Conservation (phyloP, 1,140 invertebrate species). For the Dermatophagoides farinae region DNA sequence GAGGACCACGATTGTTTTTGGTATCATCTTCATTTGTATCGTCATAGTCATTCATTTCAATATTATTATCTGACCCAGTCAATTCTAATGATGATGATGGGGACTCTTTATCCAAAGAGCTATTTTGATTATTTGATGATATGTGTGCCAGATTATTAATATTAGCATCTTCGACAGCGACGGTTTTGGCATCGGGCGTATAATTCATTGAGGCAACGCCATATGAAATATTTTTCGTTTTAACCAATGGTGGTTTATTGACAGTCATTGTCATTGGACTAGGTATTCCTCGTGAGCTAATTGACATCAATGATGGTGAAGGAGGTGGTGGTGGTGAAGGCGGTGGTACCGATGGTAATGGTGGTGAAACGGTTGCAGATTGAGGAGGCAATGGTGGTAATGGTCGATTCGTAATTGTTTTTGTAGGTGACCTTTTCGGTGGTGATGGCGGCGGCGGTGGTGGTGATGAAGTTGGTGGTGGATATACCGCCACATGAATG, state of each 20-base stretch:
- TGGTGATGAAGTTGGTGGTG: not conserved
- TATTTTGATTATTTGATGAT: not conserved
- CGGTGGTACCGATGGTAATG: not conserved
- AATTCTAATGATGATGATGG: not conserved
- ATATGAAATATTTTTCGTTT: slow-evolving; percentile 15
- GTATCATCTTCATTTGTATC: slow-evolving; percentile 14
- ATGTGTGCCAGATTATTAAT: not conserved
- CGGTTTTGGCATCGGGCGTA: not conserved
- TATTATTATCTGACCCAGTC: not conserved
- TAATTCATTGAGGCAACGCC: not conserved
- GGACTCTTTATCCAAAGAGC: not conserved
- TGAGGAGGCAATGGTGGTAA: not conserved
- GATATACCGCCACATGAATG: not conserved
- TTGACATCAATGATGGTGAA: slow-evolving; percentile 3
- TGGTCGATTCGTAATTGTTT: not conserved
- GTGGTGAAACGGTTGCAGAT: not conserved
- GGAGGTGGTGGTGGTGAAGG: not conserved
- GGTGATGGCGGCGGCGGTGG: not conserved
- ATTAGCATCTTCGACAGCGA: not conserved
- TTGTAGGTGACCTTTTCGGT: not conserved
- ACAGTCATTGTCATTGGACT: slow-evolving; percentile 3
- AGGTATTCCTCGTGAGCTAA: not conserved
- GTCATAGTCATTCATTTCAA: not conserved
- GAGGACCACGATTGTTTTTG: slow-evolving; percentile 20
- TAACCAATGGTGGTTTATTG: slow-evolving; percentile 14